Evolutionary conservation across 2,113 vertebrate species (phyloP), one percentile per base, ranked within the genome.

Genomic region (Myrmophylax atrothorax): DNA sequence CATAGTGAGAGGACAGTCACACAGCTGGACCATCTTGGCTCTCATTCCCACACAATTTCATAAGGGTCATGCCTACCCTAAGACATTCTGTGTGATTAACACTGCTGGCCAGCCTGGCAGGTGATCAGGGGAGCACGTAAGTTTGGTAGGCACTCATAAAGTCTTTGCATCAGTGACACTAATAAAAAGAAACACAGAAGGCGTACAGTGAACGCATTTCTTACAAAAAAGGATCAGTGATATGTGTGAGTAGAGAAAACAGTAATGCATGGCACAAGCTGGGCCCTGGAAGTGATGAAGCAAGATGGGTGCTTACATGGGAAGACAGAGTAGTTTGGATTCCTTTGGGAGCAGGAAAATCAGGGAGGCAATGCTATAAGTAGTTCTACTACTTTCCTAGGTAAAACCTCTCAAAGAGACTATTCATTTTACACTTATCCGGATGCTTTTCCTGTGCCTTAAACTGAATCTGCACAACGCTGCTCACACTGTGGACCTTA

Each of bases 101-200:
- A 0, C 22, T 33, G 19, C 15, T 79, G 58, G 8, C 28, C 64
- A 89, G 47, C 10, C 44, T 22, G 0, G 0, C 12, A 58, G 8
- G 37, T 44, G 40, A 91, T 38, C 49, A 52, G 6, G 37, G 33
- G 70, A 72, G 66, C 44, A 31, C 1, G 3, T 26, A 72, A 84
- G 52, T 19, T 50, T 89, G 59, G n/a, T 33, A 53, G 25, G 46
- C 14, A 26, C 33, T 72, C 16, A 20, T 56, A 31, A 81, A 56
- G 4, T n/a, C 40, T 76, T 67, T 60, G 18, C 11, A 49, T 26
- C 49, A 31, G 26, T 52, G 52, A n/a, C 67, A 69, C 38, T 23
- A 68, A 78, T 50, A 60, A 82, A 72, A 55, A 82, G 59, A 89
- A 95, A 87, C 3, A 10, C 28, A 85, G 67, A 91, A 83, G 70